Percentiles rank a stretch among this genome's conserved stretches.
Evolutionary conservation across 2,797 vertebrate genomes (phyloP).

Genomic region (Phoxinus dragarum): DNA sequence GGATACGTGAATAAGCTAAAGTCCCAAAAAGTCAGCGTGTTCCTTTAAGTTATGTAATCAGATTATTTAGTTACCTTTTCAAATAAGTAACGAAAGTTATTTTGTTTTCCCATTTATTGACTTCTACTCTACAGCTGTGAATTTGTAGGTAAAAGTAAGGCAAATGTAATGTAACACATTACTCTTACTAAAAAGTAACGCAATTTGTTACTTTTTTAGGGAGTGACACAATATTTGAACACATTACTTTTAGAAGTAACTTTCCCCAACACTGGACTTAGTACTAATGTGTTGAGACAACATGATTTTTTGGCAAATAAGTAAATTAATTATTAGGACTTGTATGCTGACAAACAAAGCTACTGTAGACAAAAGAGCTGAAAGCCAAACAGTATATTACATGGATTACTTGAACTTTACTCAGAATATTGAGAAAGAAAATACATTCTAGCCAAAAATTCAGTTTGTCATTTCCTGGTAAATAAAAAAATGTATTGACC

Average conservation of each 20-base stretch:
- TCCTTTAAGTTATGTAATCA: background rate
- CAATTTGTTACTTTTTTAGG: background rate
- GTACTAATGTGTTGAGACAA: conserved; percentile 30
- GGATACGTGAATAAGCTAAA: too few relatives aligned
- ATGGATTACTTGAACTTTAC: background rate
- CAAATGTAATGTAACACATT: background rate
- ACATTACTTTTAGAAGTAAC: background rate
- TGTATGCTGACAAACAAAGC: background rate
- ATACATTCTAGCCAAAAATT: conserved; percentile 9
- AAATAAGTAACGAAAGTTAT: background rate
- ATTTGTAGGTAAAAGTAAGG: background rate
- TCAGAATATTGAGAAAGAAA: background rate
- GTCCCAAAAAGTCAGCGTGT: too few relatives aligned
- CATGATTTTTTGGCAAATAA: conserved; percentile 34
- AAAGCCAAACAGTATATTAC: background rate
- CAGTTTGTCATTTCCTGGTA: conserved; percentile 32
- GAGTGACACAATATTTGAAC: background rate
- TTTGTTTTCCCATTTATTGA: background rate
- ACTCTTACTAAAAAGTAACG: background rate
- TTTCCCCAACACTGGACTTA: background rate
- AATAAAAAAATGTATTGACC: background rate
- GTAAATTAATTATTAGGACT: background rate
- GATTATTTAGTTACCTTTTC: background rate
- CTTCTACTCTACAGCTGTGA: background rate
- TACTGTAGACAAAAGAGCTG: background rate